phyloP scores from a whole-genome alignment of 1,140 invertebrate species.

The Zaprionus lachaisei region DNA sequence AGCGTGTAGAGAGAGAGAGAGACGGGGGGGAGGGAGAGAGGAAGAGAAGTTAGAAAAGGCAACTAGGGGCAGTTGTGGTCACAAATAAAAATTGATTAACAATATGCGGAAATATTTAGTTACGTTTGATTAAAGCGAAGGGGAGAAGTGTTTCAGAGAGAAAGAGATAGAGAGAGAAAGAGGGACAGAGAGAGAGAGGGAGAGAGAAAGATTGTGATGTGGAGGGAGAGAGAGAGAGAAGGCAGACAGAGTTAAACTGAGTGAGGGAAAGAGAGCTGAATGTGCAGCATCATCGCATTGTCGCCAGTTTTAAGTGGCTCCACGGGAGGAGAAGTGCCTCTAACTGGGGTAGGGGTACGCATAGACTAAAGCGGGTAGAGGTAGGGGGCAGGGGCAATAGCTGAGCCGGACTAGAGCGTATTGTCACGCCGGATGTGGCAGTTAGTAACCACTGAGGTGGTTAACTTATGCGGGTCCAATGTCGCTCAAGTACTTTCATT shows the following conservation, averaged over 20 bases:
- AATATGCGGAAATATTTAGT: conserved; percentile 79
- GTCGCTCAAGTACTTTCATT: conserved; percentile 40
- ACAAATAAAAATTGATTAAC: conserved; percentile 63
- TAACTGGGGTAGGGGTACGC: neutral
- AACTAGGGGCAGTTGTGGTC: conserved; percentile 6
- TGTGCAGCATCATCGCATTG: conserved; percentile 45
- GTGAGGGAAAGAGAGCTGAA: neutral
- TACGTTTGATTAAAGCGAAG: conserved; percentile 57
- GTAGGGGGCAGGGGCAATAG: conserved; percentile 2
- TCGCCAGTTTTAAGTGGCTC: conserved; percentile 35
- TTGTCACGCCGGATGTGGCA: conserved; percentile 62
- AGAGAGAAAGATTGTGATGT: neutral
- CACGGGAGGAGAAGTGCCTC: neutral
- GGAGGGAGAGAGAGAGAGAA: neutral
- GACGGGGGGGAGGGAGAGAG: neutral
- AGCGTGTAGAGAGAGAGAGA: neutral
- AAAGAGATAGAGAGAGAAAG: neutral
- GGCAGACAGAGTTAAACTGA: neutral
- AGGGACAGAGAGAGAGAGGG: neutral
- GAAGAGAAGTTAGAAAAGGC: neutral
- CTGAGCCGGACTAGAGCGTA: neutral
- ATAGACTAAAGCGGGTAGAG: neutral
- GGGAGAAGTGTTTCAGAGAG: neutral
- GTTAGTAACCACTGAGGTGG: conserved; percentile 50
- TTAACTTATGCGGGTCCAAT: conserved; percentile 49